These are phyloP conservation scores for Calephelis virginiensis DNA, from an alignment of 1,140 invertebrate species.

Conservation along the genomic window DNA sequence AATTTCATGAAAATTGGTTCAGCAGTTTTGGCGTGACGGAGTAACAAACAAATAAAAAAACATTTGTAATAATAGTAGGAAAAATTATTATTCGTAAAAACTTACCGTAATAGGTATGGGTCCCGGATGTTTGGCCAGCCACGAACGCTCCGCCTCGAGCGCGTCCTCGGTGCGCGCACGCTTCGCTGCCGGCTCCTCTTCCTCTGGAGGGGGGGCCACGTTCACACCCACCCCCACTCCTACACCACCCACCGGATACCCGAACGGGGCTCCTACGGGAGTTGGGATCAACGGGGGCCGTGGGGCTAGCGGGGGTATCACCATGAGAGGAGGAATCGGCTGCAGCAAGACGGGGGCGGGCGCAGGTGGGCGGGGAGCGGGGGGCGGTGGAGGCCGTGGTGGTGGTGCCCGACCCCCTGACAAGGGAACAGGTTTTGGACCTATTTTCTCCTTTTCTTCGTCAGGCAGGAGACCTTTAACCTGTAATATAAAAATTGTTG, in stretches of 20 bases:
- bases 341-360: slow-evolving; percentile 44
- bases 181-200: slow-evolving; percentile 92
- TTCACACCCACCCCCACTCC: slow-evolving; percentile 84
- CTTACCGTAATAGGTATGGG: slow-evolving; percentile 47
- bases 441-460: slow-evolving; percentile 96
- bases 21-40: no score
- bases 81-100: neutral
- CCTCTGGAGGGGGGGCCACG: slow-evolving; percentile 83
- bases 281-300: slow-evolving; percentile 70
- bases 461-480: slow-evolving; percentile 95
- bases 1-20: no score
- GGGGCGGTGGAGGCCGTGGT: slow-evolving; percentile 67
- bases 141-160: slow-evolving; percentile 92
- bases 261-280: slow-evolving; percentile 53
- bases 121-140: slow-evolving; percentile 81
- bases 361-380: slow-evolving; percentile 53
- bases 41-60: no score
- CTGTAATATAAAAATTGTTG: slow-evolving; percentile 28
- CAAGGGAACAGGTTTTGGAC: slow-evolving; percentile 84
- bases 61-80: no score
- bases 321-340: slow-evolving; percentile 53
- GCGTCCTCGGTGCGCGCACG: slow-evolving; percentile 95
- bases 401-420: slow-evolving; percentile 53
- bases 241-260: slow-evolving; percentile 79
- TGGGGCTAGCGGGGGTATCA: slow-evolving; percentile 63